Percentiles rank a stretch among this genome's conserved stretches.
Evolutionary conservation across 1,140 invertebrate genomes (phyloP).

Genomic region (Lepidurus packardi): DNA sequence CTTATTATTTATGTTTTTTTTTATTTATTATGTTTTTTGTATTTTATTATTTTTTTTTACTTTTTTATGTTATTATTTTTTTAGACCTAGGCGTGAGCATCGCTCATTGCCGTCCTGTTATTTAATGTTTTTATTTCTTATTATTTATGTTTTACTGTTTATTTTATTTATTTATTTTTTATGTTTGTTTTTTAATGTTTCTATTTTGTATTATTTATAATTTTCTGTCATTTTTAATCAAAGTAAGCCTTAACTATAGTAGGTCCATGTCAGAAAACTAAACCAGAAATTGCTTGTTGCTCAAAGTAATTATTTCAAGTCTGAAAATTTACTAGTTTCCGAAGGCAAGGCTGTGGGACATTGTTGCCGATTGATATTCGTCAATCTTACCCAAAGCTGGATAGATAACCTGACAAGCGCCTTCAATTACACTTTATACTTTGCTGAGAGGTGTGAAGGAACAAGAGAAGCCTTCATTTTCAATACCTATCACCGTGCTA

Average conservation of each 20-base stretch:
- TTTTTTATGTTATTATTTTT: too few species aligned
- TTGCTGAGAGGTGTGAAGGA: not conserved
- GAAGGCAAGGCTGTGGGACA: too few species aligned
- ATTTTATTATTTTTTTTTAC: too few species aligned
- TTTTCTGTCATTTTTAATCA: not conserved
- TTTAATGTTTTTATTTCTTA: too few species aligned
- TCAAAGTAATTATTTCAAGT: not conserved
- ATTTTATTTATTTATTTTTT: too few species aligned
- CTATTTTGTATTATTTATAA: too few species aligned
- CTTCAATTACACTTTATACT: not conserved
- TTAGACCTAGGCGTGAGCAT: too few species aligned
- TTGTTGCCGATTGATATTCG: not conserved
- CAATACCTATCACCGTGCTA: not conserved
- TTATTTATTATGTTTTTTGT: too few species aligned
- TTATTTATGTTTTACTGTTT: too few species aligned
- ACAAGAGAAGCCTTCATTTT: not conserved
- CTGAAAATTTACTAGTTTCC: too few species aligned
- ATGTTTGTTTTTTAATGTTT: too few species aligned
- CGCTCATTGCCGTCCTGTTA: too few species aligned
- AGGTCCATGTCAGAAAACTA: not conserved
- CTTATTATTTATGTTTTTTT: not conserved
- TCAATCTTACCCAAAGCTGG: not conserved
- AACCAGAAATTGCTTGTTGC: not conserved
- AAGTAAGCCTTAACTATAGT: not conserved
- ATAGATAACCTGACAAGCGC: not conserved